Evolutionary conservation across 2,888 invertebrate genomes (phyloP), one percentile per base, ranked within the genome.

Genomic region (Ornithoptera alexandrae): DNA sequence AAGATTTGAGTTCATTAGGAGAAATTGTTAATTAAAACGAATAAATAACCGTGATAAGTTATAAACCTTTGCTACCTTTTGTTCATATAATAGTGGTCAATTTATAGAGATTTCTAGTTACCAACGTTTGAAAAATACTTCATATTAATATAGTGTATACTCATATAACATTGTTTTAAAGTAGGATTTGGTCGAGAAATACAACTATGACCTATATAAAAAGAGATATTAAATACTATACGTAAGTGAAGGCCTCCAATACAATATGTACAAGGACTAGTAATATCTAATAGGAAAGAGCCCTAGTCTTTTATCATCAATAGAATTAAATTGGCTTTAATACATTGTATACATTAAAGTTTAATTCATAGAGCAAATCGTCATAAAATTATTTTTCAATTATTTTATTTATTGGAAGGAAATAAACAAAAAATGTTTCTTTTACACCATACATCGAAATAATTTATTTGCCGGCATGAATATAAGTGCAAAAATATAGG

Each of bases 181-280:
- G 83, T 82, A 86, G 84, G 85, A 81, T 77, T 90, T 91, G 90
- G 90, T 91, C 91, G 79, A 76, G 84, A 88, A 86, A 81, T 85
- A 85, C 77, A 76, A 79, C 83, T 81, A 76, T 76, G 72, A 74
- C 65, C 68, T 74, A 73, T 74, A 76, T 78, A 78, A 77, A 75
- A 77, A 75, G 79, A 79, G 78, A 81, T 74, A 80, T 82, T 78
- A 53, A 79, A 79, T 79, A 81, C 74, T 77, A 82, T 85, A 88
- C 77, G 81, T 82, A 84, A 85, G 85, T 85, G 84, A 91, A 91
- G 91, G 91, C 90, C 90, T 88, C 91, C 84, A 84, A 84, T 84
- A 86, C 75, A 86, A 80, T 86, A 86, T 85, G 75, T 86, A 89
- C 83, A 84, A 80, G 83, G 78, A 79, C 71, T 81, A 77, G 74